Evolutionary conservation across 2,113 vertebrate genomes (phyloP), one percentile per base, ranked within the genome.

Genomic region (Urocitellus parryii): DNA sequence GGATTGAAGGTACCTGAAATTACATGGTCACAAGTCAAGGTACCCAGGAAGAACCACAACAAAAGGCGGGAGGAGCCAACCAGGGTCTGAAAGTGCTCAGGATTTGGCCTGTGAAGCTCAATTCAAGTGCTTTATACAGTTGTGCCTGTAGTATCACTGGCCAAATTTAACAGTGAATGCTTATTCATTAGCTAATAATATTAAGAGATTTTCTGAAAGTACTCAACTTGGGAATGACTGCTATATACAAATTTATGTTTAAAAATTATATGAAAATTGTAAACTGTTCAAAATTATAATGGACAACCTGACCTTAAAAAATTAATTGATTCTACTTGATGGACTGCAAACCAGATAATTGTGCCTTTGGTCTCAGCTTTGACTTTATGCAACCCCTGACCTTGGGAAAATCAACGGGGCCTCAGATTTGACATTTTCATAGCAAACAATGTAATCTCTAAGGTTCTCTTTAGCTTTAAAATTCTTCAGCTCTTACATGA

Each of bases 251-350:
- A 61, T 17, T 7, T 68, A 56, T 73, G 2, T 22, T 89, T 25
- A n/a, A 68, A 88, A 90, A 37, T 25, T 1, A 63, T 1, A 53
- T 80, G 37, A 45, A 65, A 87, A 76, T 58, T 80, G 4, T 65
- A 76, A 63, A 18, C 18, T 87, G 22, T 65, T 76, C 90, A 94
- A 58, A 9, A 95, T 39, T 81, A 45, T 22, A 93, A 91, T 58
- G 2, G 34, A 32, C 11, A 86, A 37, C 4, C 29, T 80, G 12
- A 68, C 65, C 82, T 45, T 8, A 2, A 3, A 45, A 53, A 88
- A 56, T 70, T 65, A 81, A 29, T 45, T 22, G 56, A 72, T 48
- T 37, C 51, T 56, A 80, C 25, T 3, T 76, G n/a, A 68, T 27
- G 11, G 34, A 78, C 61, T 42, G 10, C 18, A 92, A 77, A 91